phyloP scores from a whole-genome alignment of 2,113 vertebrate species.

The Accipiter virgatus region DNA sequence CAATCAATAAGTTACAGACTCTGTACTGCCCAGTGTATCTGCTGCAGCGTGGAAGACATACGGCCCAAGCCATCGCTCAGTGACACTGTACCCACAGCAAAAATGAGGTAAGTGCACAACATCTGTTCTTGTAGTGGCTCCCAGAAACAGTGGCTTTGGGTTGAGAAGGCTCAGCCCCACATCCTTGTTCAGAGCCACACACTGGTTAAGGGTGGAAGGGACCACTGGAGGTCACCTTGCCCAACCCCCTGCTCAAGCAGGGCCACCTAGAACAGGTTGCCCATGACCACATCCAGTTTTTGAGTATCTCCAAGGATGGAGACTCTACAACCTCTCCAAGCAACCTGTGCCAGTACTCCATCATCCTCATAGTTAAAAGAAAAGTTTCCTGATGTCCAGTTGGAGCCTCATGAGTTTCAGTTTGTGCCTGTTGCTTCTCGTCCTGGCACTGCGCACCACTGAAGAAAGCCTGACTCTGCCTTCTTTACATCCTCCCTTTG shows the following conservation, averaged over 20 bases:
- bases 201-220: not conserved
- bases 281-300: not conserved
- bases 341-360: too few relatives aligned
- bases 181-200: not conserved
- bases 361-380: not conserved
- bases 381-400: not conserved
- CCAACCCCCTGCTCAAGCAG: not conserved
- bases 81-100: fast-evolving
- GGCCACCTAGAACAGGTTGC: not conserved
- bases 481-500: not conserved
- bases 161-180: not conserved
- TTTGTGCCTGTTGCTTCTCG: not conserved
- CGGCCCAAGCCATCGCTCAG: fast-evolving
- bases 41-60: fast-evolving
- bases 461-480: not conserved
- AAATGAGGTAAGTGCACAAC: not conserved
- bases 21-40: not conserved
- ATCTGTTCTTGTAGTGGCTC: fast-evolving
- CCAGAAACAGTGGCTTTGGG: fast-evolving
- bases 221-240: not conserved
- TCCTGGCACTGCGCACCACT: not conserved
- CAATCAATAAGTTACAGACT: fast-evolving
- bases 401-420: not conserved
- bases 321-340: not conserved
- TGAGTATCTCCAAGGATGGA: not conserved